Evolutionary conservation across 2,888 invertebrate genomes (phyloP).

Genomic region (Nephrotoma guestfalica): DNA sequence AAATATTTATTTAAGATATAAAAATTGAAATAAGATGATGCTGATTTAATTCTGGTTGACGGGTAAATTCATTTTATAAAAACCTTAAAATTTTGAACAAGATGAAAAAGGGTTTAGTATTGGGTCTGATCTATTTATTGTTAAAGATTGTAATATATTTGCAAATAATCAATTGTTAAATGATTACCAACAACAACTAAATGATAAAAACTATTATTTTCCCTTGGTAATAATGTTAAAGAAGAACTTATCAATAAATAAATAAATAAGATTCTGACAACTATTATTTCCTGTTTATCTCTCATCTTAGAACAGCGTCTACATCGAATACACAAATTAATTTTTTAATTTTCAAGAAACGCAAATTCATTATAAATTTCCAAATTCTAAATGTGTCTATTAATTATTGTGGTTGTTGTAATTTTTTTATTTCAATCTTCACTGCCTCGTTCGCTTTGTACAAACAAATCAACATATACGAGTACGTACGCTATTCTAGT

Average conservation of each 20-base stretch:
- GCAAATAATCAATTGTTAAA: neutral
- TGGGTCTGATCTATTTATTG: neutral
- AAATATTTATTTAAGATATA: neutral
- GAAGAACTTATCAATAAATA: neutral
- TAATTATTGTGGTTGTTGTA: neutral
- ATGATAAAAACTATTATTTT: neutral
- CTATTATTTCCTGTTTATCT: neutral
- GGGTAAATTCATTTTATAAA: neutral
- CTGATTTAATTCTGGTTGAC: neutral
- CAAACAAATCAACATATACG: neutral
- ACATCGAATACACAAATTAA: neutral
- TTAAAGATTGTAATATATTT: neutral
- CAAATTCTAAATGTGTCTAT: neutral
- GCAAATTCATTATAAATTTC: neutral
- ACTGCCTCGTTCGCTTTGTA: neutral
- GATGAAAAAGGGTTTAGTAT: neutral
- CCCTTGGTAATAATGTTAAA: neutral
- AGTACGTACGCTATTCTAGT: neutral
- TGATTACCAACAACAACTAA: neutral
- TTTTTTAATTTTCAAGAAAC: neutral
- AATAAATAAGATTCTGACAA: neutral
- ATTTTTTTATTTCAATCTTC: neutral
- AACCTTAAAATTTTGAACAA: neutral
- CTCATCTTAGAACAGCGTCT: neutral
- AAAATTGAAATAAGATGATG: neutral